Percentiles rank a stretch among this genome's conserved stretches.
phyloP scores from a whole-genome alignment of 2,888 invertebrate species.

The Oeneis ivallda region DNA sequence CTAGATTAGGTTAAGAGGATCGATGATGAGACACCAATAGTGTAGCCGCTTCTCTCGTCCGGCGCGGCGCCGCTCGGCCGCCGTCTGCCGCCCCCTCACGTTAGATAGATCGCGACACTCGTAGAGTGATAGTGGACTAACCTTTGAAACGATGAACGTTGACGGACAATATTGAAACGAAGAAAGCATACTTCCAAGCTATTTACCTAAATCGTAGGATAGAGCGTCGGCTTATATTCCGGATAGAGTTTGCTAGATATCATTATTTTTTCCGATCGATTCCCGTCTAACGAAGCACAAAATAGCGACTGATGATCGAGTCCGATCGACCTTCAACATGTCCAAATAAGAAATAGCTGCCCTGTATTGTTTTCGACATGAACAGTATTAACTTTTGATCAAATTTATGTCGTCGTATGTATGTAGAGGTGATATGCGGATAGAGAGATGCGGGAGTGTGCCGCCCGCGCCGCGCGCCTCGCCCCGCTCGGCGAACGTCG shows the following conservation, averaged over 20 bases:
- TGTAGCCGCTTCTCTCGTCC: slow-evolving; percentile 81
- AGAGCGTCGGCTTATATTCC: slow-evolving; percentile 80
- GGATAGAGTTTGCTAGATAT: slow-evolving; percentile 81
- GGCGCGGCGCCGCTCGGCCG: slow-evolving; percentile 72
- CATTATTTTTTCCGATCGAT: slow-evolving; percentile 69
- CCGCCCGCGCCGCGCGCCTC: slow-evolving; percentile 21
- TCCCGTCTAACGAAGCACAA: slow-evolving; percentile 77
- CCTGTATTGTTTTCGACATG: slow-evolving; percentile 69
- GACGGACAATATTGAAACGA: slow-evolving; percentile 79
- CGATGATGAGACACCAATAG: slow-evolving; percentile 82
- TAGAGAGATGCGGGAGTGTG: slow-evolving; percentile 61
- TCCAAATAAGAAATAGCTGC: slow-evolving; percentile 64
- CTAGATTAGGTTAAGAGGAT: slow-evolving; percentile 80
- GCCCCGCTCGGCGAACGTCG: slow-evolving; percentile 17
- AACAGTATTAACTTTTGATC: slow-evolving; percentile 78
- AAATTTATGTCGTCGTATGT: slow-evolving; percentile 71
- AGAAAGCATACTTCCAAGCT: slow-evolving; percentile 79
- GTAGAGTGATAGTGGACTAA: slow-evolving; percentile 76
- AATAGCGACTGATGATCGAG: slow-evolving; percentile 72
- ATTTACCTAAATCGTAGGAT: slow-evolving; percentile 77
- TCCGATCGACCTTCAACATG: slow-evolving; percentile 67
- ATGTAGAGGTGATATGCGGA: slow-evolving; percentile 77
- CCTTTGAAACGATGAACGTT: slow-evolving; percentile 73
- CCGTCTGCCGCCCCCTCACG: slow-evolving; percentile 53
- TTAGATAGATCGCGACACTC: slow-evolving; percentile 78